Conservation (phyloP, 2,113 vertebrate species). For the Prunella himalayana region DNA sequence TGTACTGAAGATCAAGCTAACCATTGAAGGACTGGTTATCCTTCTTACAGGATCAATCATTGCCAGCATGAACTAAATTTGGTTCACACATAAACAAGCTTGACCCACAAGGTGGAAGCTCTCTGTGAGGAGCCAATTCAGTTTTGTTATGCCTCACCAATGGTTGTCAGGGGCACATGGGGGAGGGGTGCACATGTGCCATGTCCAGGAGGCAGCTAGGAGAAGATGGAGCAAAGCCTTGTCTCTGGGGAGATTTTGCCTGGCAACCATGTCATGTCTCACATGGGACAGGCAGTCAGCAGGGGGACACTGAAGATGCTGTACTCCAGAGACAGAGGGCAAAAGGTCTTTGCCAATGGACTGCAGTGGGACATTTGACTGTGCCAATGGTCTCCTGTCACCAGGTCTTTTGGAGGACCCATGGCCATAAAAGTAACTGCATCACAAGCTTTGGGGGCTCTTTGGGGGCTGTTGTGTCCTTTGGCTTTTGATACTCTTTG, state of each 20-base stretch:
- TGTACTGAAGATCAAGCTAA: neutral
- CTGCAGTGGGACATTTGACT: neutral
- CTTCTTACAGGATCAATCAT: neutral
- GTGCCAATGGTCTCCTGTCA: neutral
- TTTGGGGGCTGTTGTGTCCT: neutral
- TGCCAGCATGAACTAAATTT: neutral
- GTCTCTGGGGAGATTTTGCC: neutral
- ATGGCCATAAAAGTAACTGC: neutral
- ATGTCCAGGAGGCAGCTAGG: neutral
- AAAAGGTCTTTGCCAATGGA: neutral
- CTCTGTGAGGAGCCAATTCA: neutral
- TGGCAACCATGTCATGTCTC: neutral
- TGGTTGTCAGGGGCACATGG: neutral
- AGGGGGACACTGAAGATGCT: neutral
- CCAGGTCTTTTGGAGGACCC: neutral
- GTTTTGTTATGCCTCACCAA: neutral
- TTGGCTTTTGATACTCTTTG: neutral
- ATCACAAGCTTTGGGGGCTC: neutral
- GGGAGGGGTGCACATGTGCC: neutral
- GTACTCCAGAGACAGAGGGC: neutral
- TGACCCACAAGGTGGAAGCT: neutral
- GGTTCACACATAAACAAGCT: neutral
- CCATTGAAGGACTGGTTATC: neutral
- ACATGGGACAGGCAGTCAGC: neutral
- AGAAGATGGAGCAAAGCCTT: neutral